Percentiles rank a stretch among this genome's conserved stretches.
phyloP scores from a whole-genome alignment of 37 sponge, comb jelly and placozoan species.

The Mnemiopsis leidyi region DNA sequence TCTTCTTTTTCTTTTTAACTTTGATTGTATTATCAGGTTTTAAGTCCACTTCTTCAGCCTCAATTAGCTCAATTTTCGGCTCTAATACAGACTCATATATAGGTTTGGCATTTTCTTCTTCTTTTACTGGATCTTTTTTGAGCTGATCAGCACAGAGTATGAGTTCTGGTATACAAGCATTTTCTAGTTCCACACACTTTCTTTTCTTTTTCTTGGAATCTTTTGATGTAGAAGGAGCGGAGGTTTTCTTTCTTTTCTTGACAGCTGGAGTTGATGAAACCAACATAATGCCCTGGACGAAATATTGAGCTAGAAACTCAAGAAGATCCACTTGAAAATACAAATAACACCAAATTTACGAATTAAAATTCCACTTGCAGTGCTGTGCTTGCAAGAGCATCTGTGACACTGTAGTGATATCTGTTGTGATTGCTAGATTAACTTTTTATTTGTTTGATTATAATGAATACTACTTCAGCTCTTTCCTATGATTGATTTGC shows the following conservation, averaged over 20 bases:
- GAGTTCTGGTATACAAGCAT: background rate
- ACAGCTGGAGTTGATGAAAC: background rate
- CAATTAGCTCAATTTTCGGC: background rate
- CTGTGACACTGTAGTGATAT: too few relatives aligned
- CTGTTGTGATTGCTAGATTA: too few relatives aligned
- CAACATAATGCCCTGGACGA: background rate
- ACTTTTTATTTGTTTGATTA: too few relatives aligned
- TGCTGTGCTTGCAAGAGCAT: too few relatives aligned
- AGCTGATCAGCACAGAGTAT: slow-evolving; percentile 32
- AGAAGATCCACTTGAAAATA: too few relatives aligned
- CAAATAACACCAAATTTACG: too few relatives aligned
- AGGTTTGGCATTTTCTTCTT: background rate
- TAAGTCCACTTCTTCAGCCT: background rate
- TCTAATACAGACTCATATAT: background rate
- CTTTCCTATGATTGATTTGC: too few relatives aligned
- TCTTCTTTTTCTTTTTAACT: slow-evolving; percentile 12
- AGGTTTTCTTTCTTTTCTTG: slow-evolving; percentile 30
- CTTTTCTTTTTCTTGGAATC: background rate
- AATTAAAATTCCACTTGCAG: too few relatives aligned
- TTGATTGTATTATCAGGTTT: background rate
- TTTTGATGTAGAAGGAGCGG: background rate
- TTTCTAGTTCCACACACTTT: background rate
- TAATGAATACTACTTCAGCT: too few relatives aligned
- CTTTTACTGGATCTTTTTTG: background rate
- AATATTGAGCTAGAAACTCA: too few relatives aligned